Conservation (phyloP, 2,888 invertebrate genomes). For the Synanthedon myopaeformis region DNA sequence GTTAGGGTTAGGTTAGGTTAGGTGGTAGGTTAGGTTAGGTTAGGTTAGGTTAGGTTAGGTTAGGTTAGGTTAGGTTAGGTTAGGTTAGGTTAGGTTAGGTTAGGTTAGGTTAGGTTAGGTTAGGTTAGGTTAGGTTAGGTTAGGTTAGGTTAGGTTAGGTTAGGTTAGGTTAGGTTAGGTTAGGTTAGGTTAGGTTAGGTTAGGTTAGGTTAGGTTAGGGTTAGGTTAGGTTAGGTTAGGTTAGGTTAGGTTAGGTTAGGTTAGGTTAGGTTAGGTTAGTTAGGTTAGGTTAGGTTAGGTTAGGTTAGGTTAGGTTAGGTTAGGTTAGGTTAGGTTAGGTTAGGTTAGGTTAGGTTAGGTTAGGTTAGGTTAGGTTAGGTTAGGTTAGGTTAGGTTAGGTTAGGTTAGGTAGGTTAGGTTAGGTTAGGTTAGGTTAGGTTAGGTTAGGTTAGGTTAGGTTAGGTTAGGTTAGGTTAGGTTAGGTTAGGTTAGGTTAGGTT, state of each 20-base stretch:
- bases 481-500: no score
- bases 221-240: slow-evolving; percentile 4
- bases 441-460: no score
- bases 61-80: not conserved
- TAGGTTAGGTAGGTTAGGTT: no score
- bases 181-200: not conserved
- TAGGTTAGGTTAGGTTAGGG: slow-evolving; percentile 3
- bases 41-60: not conserved
- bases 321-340: no score
- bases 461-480: no score
- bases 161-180: no score
- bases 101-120: not conserved
- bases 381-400: no score
- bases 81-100: not conserved
- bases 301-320: no score
- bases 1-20: slow-evolving; percentile 2
- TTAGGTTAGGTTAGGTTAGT: not conserved
- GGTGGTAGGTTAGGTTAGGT: slow-evolving; percentile 2
- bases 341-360: no score
- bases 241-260: slow-evolving; percentile 3
- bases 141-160: not conserved
- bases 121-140: not conserved
- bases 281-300: no score
- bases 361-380: no score
- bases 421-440: no score